Percentiles rank a stretch among this genome's conserved stretches.
Evolutionary conservation across 2,797 vertebrate species (phyloP).

Genomic region (Pteronotus mesoamericanus): DNA sequence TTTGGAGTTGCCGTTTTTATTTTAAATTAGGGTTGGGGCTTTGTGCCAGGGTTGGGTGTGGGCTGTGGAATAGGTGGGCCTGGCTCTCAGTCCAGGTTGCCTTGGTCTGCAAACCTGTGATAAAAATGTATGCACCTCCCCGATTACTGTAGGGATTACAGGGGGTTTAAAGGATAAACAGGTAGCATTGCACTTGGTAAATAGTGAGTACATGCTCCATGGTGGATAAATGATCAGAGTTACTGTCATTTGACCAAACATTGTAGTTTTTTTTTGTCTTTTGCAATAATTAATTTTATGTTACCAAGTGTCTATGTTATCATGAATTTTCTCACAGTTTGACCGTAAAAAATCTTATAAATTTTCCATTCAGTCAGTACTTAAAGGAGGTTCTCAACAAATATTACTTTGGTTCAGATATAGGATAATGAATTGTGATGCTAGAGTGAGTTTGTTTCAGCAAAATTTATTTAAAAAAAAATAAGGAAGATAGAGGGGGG

Average conservation of each 20-base stretch:
- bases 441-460: neutral
- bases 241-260: neutral
- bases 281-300: neutral
- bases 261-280: neutral
- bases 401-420: neutral
- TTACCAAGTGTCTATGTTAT: neutral
- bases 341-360: neutral
- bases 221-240: neutral
- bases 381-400: neutral
- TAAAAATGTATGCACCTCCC: neutral
- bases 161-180: no score
- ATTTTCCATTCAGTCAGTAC: neutral
- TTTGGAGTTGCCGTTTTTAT: neutral
- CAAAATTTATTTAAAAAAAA: neutral
- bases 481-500: neutral
- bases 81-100: neutral
- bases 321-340: neutral
- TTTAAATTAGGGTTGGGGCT: neutral
- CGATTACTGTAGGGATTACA: neutral
- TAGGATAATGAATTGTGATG: neutral
- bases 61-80: neutral
- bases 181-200: no score
- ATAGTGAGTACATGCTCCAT: neutral
- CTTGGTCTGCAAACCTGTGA: neutral
- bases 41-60: rapidly evolving